These are phyloP conservation scores for Bombus waltoni DNA, from an alignment of 1,140 invertebrate species.

Conservation along the genomic window DNA sequence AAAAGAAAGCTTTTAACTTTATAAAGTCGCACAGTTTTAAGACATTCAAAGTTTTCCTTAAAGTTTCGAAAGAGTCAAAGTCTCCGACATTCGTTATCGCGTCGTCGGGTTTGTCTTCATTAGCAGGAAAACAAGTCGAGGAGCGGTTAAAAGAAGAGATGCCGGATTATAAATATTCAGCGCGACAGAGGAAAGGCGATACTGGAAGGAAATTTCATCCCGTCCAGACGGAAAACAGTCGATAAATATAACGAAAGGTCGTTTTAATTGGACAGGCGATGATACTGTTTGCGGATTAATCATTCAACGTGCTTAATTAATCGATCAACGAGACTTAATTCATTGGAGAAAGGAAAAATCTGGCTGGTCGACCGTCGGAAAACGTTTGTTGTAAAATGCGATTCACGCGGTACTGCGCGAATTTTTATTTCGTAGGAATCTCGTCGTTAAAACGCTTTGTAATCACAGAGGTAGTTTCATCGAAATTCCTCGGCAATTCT, in stretches of 20 bases:
- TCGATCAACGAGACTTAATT: neutral
- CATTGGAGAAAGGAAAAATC: neutral
- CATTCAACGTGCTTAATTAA: neutral
- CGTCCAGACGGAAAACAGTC: too few relatives aligned
- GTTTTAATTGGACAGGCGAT: neutral
- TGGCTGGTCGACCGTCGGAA: neutral
- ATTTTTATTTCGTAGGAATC: too few relatives aligned
- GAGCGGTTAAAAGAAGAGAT: neutral
- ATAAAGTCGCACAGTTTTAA: too few relatives aligned
- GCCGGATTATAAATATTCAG: constrained; percentile 4
- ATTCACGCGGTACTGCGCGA: neutral
- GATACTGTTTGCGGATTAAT: neutral
- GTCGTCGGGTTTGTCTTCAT: neutral
- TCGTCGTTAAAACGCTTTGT: neutral
- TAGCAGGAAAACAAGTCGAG: neutral
- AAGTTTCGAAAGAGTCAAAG: too few relatives aligned
- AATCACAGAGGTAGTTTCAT: neutral
- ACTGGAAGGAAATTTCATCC: neutral
- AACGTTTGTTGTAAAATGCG: neutral
- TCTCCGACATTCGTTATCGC: neutral
- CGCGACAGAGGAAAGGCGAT: neutral
- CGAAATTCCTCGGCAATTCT: neutral
- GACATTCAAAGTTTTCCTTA: too few relatives aligned
- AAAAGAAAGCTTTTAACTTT: too few relatives aligned
- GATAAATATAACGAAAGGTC: neutral